phyloP scores from a whole-genome alignment of 2,797 vertebrate species.

The Malurus leucopterus region DNA sequence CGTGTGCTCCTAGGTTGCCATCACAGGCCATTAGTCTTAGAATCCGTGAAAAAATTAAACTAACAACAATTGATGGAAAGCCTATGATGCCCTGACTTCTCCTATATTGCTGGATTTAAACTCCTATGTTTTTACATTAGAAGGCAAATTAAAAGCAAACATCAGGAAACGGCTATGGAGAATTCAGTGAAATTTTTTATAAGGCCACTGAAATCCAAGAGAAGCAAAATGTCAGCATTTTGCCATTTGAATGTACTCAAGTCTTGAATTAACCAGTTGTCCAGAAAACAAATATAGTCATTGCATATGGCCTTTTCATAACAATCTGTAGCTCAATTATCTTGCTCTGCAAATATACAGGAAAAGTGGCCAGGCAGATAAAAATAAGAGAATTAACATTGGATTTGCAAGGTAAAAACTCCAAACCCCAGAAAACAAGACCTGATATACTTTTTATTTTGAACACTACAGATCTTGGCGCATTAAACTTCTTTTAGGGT shows the following conservation, averaged over 20 bases:
- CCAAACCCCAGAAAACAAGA: not conserved
- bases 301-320: not conserved
- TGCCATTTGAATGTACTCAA: not conserved
- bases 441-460: not conserved
- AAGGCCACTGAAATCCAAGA: not conserved
- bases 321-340: not conserved
- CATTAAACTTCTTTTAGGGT: not conserved
- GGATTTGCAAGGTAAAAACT: not conserved
- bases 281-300: not conserved
- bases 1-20: not conserved
- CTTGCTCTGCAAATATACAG: not conserved
- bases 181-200: not conserved
- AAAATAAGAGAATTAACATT: not conserved
- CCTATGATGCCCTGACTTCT: not conserved
- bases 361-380: not conserved
- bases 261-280: not conserved
- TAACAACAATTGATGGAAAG: not conserved
- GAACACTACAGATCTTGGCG: not conserved
- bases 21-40: not conserved
- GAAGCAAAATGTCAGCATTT: not conserved
- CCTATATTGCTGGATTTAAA: not conserved
- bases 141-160: not conserved
- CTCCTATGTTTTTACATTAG: not conserved
- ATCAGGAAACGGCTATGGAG: not conserved
- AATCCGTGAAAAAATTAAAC: not conserved